Conservation (phyloP, 2,797 vertebrate genomes). For the Ficedula albicollis region DNA sequence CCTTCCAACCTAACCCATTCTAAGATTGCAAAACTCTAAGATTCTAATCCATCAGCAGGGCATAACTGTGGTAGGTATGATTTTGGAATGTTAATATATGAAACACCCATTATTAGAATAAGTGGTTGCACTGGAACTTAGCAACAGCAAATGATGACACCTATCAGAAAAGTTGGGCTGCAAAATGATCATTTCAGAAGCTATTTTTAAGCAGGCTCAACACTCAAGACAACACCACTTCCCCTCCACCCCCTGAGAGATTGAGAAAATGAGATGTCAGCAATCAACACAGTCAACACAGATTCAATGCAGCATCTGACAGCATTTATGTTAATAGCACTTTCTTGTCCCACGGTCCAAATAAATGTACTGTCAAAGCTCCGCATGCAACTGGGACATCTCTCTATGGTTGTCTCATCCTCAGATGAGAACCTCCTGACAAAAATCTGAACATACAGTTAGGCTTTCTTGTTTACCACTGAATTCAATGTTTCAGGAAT, state of each 20-base stretch:
- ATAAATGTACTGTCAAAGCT: constrained; percentile 42
- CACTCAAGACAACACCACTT: background rate
- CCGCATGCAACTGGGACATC: background rate
- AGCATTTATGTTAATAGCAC: constrained; percentile 40
- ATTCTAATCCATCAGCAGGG: background rate
- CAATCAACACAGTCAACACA: background rate
- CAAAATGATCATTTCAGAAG: background rate
- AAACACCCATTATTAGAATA: background rate
- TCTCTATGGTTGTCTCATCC: background rate
- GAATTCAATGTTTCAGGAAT: background rate
- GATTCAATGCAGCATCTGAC: constrained; percentile 17
- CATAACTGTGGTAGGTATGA: background rate
- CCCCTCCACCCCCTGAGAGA: background rate
- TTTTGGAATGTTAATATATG: background rate
- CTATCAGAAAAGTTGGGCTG: background rate
- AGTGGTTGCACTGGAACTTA: background rate
- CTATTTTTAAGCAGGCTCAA: constrained; percentile 23
- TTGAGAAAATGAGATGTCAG: constrained; percentile 12
- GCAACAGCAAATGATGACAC: background rate
- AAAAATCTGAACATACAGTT: background rate
- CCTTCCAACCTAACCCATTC: background rate
- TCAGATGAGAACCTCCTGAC: background rate
- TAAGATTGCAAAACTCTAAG: background rate
- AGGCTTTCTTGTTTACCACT: background rate
- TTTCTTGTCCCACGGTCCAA: background rate